Evolutionary conservation across 2,888 invertebrate genomes (phyloP), one percentile per base, ranked within the genome.

Genomic region (Eueremaeus valkanovi): DNA sequence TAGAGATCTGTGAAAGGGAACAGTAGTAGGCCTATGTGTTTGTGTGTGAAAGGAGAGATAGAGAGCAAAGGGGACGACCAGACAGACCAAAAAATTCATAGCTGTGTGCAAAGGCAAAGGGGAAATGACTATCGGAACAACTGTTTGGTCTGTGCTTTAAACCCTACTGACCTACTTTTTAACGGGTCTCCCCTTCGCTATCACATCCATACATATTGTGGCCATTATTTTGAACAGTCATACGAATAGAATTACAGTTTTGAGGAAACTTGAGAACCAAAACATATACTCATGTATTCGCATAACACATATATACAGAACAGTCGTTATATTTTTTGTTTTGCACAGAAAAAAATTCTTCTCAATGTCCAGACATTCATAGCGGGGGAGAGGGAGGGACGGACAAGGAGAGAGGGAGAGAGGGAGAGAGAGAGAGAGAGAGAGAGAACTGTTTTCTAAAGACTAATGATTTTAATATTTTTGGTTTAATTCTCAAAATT

Each of bases 51-150:
- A 51, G n/a, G 18, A n/a, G n/a, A n/a, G 55, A 27, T 16, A 31
- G 61, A 61, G 61, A 24, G 61, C 61, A 61, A 61, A 61, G 61
- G 61, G 61, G 61, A 61, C 61, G 61, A 61, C 61, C 61, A 61
- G 61, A 61, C 61, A 51, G 61, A 61, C 61, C 61, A 33, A 61
- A 61, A 58, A 61, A 33, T 33, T 13, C n/a, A 21, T 51, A n/a
- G 6, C 16, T 16, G 18, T 18, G 18, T 3, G 45, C 45, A 51
- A n/a, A 51, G 51, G 45, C 45, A 45, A 45, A 45, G 61, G 61
- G 61, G 61, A 29, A 61, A 61, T 31, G 29, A 61, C 18, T 61
- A n/a, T 11, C 8, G 29, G 8, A 24, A 61, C 61, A 61, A 61
- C 61, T 61, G 61, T 61, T 61, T 61, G 27, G 9, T 9, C 9